These are phyloP conservation scores for Epinephelus fuscoguttatus DNA, from an alignment of 2,113 vertebrate species.

Conservation along the genomic window DNA sequence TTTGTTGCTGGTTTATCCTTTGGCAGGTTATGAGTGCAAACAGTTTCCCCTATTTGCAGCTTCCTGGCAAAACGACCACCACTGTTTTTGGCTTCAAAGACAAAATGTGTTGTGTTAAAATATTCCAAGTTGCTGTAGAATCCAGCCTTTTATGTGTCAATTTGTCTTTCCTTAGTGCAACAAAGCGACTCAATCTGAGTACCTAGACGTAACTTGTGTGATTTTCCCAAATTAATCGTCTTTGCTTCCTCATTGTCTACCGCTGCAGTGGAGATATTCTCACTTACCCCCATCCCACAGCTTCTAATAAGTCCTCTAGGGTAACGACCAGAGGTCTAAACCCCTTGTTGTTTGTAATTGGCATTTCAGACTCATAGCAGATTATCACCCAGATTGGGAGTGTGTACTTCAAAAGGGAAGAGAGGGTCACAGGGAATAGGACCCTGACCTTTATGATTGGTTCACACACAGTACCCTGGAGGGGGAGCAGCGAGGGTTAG, in stretches of 20 bases:
- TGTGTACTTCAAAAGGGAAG: constrained; percentile 74
- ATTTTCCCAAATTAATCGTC: constrained; percentile 39
- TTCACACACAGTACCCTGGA: constrained; percentile 72
- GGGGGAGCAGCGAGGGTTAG: constrained; percentile 58
- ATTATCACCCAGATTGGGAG: constrained; percentile 79
- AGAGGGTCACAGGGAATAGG: constrained; percentile 73
- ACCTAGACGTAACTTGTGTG: neutral
- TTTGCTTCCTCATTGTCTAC: constrained; percentile 46
- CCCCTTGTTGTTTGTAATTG: constrained; percentile 78
- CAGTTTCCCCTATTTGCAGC: constrained; percentile 48
- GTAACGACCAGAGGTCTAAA: constrained; percentile 65
- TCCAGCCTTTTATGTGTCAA: neutral
- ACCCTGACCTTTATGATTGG: constrained; percentile 82
- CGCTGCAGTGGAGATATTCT: constrained; percentile 52
- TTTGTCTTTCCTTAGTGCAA: neutral
- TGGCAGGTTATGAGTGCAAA: constrained; percentile 60
- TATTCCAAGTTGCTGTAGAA: neutral
- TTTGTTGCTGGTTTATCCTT: constrained; percentile 33
- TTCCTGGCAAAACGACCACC: constrained; percentile 8
- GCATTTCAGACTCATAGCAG: constrained; percentile 80
- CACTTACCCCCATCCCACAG: constrained; percentile 29
- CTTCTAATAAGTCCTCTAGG: constrained; percentile 61
- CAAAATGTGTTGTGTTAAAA: neutral
- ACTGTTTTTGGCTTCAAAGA: constrained; percentile 15
- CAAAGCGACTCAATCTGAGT: neutral